Evolutionary conservation across 2,113 vertebrate genomes (phyloP), one percentile per base, ranked within the genome.

Genomic region (Sapajus apella): DNA sequence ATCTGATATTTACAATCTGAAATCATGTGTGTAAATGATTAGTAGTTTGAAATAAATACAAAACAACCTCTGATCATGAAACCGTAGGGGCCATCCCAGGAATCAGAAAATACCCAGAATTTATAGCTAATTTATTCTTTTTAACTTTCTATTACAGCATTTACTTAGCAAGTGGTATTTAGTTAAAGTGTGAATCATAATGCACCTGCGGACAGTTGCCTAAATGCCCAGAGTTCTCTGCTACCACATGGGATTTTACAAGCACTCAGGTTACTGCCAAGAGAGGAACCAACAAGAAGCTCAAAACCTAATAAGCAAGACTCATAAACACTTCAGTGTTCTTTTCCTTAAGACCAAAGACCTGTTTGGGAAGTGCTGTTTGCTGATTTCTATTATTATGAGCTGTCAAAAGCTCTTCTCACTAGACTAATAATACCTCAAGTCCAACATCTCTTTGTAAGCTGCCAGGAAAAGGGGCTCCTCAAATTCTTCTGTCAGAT

Each of bases 111-210:
- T n/a, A 87, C 23, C 17, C n/a, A 85, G 86, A 89, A 70, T 82
- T 68, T 50, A 68, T 61, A 82, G 76, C 6, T 83, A 68, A 86
- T 97, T 93, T 89, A 45, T 75, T 95, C 83, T 56, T 56, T 70
- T 52, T 91, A 90, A 68, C 55, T 75, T 87, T 90, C 58, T 43
- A 97, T 72, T 97, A 55, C 52, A 96, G 56, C 45, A 75, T 95
- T 95, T 96, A 89, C 61, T 80, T 52, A 89, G 79, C 40, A 93
- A 93, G 30, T 80, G 27, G 90, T 37, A 84, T 75, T 47, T 89
- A 68, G 94, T 87, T 95, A 80, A 52, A 80, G 8, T 3, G 23
- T 70, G 91, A 96, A 25, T 91, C 79, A 95, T 64, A 83, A 68
- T 70, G n/a, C 45, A 58, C 77, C 81, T 92, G 64, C 37, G 43